Percentiles rank a stretch among this genome's conserved stretches.
phyloP scores from a whole-genome alignment of 2,888 invertebrate genomes.

The Hyles lineata region DNA sequence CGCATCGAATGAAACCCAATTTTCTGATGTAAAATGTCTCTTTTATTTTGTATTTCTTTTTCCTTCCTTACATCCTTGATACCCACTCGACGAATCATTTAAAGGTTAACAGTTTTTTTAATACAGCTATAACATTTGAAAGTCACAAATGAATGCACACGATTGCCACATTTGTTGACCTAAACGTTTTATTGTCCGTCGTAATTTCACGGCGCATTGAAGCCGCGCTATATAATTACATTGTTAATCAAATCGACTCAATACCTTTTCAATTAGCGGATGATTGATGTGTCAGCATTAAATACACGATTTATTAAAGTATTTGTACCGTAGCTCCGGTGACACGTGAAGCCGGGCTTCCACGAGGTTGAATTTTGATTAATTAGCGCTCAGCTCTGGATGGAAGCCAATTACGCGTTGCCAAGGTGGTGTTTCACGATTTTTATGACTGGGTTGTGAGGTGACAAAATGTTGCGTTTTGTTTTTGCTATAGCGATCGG shows the following conservation, averaged over 20 bases:
- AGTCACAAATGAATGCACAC: neutral
- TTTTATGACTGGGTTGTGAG: slow-evolving; percentile 7
- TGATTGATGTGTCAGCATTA: slow-evolving; percentile 22
- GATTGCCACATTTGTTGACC: neutral
- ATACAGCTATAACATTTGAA: neutral
- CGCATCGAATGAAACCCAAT: too few relatives aligned
- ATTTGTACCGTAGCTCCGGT: slow-evolving; percentile 5
- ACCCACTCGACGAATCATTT: too few relatives aligned
- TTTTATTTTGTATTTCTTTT: too few relatives aligned
- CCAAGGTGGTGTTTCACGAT: slow-evolving; percentile 21
- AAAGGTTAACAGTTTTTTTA: too few relatives aligned
- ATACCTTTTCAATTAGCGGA: slow-evolving; percentile 4
- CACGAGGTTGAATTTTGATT: slow-evolving; percentile 22
- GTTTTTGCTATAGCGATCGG: neutral
- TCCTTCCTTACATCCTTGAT: too few relatives aligned
- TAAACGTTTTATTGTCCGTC: slow-evolving; percentile 7
- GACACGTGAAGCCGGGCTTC: slow-evolving; percentile 10
- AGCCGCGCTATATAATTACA: neutral
- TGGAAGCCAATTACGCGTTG: slow-evolving; percentile 16
- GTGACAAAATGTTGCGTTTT: slow-evolving; percentile 21
- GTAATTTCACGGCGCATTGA: slow-evolving; percentile 10
- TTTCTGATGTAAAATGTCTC: too few relatives aligned
- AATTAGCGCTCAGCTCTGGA: slow-evolving; percentile 18
- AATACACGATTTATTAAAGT: slow-evolving; percentile 20
- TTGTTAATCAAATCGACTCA: slow-evolving; percentile 7